A percentile compares a stretch with the other conserved stretches of the same genome.
Evolutionary conservation across 35 echinoderm and acorn worm species (phyloP).

Genomic region (Heliocidaris erythrogramma): DNA sequence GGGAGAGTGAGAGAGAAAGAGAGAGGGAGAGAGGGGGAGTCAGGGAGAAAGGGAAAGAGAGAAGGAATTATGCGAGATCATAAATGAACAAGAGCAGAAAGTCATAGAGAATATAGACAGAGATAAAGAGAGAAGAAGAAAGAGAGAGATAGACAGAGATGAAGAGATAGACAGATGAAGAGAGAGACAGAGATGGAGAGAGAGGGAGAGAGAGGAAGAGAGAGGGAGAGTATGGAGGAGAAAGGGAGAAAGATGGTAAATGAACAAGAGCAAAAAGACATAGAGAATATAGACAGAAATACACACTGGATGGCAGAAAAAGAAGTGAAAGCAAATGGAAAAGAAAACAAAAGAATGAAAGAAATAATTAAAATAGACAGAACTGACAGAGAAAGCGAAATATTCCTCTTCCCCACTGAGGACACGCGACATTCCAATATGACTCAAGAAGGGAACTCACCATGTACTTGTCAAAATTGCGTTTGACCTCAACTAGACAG

Average conservation of each 20-base stretch:
- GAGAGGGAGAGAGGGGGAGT: neutral
- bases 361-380: no score
- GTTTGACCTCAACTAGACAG: slow-evolving; percentile 93
- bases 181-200: neutral
- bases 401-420: no score
- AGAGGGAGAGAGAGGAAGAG: neutral
- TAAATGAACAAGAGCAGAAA: no score
- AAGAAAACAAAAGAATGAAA: no score
- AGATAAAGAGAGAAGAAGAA: neutral
- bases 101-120: neutral
- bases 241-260: no score
- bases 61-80: no score
- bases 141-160: neutral
- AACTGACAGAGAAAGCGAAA: no score
- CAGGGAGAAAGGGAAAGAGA: neutral
- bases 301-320: no score
- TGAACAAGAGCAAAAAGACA: no score
- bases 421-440: no score
- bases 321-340: no score
- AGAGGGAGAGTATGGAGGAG: neutral
- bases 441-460: slow-evolving; percentile 55
- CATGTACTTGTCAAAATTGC: slow-evolving; percentile 93
- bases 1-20: neutral
- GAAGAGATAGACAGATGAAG: neutral
- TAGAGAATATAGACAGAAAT: no score